These are phyloP conservation scores for Elysia chlorotica DNA, from an alignment of 1,140 invertebrate species.

Conservation along the genomic window DNA sequence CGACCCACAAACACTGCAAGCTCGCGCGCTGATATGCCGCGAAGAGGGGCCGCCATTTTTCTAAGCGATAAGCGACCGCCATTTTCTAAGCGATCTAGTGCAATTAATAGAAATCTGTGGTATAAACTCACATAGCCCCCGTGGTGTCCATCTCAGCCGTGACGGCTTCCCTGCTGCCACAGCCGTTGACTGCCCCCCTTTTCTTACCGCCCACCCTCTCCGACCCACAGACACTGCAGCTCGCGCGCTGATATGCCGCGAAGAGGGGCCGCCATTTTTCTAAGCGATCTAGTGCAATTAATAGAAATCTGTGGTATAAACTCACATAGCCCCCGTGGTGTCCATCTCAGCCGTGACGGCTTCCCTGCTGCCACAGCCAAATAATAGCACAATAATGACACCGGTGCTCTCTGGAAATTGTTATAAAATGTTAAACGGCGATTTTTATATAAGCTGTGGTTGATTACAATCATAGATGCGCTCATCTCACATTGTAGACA, in stretches of 20 bases:
- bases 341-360: conserved; percentile 56
- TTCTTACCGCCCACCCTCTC: conserved; percentile 62
- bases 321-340: conserved; percentile 51
- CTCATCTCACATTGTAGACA: conserved; percentile 61
- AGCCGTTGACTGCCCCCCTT: conserved; percentile 64
- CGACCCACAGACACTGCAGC: conserved; percentile 52
- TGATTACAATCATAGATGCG: conserved; percentile 63
- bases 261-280: too few species aligned
- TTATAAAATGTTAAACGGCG: too few species aligned
- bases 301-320: too few species aligned
- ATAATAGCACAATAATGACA: too few species aligned
- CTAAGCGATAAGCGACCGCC: too few species aligned
- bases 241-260: conserved; percentile 63
- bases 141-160: conserved; percentile 61
- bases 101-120: too few species aligned
- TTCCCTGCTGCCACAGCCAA: conserved; percentile 40
- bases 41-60: too few species aligned
- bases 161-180: conserved; percentile 60
- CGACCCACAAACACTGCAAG: too few species aligned
- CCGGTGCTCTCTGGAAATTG: too few species aligned
- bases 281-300: too few species aligned
- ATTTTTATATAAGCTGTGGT: conserved; percentile 58
- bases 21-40: too few species aligned
- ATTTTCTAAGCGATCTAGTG: too few species aligned
- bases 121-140: conserved; percentile 49